Percentiles rank a stretch among this genome's conserved stretches.
Evolutionary conservation across 2,888 invertebrate species (phyloP).

Genomic region (Arrhopalites spinosus): DNA sequence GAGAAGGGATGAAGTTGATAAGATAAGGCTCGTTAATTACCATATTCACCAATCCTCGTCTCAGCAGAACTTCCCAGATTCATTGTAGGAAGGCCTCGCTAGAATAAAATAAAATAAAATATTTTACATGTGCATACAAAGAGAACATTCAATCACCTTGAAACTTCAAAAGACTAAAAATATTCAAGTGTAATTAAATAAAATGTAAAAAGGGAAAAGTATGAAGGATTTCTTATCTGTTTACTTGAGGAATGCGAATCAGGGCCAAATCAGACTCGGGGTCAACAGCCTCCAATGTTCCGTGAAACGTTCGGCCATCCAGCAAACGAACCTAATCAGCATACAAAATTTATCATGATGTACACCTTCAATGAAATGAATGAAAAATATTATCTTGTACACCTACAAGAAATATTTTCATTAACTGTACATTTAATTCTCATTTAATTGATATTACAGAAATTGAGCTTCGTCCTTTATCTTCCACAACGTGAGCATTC

Average conservation of each 20-base stretch:
- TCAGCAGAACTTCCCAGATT: constrained; percentile 77
- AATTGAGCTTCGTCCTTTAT: constrained; percentile 72
- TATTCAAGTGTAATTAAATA: too few relatives aligned
- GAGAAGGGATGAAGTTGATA: too few relatives aligned
- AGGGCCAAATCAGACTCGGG: constrained; percentile 84
- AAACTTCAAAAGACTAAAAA: too few relatives aligned
- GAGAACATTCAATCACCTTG: too few relatives aligned
- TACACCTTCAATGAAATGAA: too few relatives aligned
- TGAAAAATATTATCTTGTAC: background rate
- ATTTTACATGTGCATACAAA: too few relatives aligned
- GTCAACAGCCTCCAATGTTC: constrained; percentile 83
- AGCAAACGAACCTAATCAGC: constrained; percentile 64
- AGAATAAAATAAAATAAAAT: constrained; percentile 26
- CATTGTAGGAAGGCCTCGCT: constrained; percentile 76
- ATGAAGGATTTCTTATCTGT: too few relatives aligned
- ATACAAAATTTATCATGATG: too few relatives aligned
- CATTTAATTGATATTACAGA: too few relatives aligned
- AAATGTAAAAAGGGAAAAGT: too few relatives aligned
- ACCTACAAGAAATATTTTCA: background rate
- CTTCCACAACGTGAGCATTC: constrained; percentile 94
- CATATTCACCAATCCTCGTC: constrained; percentile 37
- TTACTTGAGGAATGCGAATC: constrained; percentile 69
- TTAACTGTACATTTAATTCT: too few relatives aligned
- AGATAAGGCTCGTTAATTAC: too few relatives aligned
- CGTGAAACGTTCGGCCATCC: constrained; percentile 75